Conservation (phyloP, 2,797 vertebrate genomes). For the Melanotaenia pygmaea region DNA sequence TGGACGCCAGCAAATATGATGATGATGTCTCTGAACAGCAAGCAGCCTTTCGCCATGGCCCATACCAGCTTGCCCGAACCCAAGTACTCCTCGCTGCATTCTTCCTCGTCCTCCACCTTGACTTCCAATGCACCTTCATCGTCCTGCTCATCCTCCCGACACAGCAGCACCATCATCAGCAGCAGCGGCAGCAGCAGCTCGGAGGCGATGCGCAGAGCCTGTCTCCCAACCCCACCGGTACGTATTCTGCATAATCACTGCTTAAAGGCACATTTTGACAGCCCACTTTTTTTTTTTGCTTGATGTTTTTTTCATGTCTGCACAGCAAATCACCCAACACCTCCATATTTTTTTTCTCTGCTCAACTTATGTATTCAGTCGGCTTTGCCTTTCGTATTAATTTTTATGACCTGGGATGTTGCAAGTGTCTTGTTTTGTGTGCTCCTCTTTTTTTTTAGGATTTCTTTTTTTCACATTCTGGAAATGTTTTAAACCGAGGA, state of each 20-base stretch:
- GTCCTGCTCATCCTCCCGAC: slow-evolving; percentile 88
- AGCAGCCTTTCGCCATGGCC: slow-evolving; percentile 95
- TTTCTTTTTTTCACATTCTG: slow-evolving; percentile 86
- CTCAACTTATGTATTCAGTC: slow-evolving; percentile 92
- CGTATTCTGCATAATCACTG: slow-evolving; percentile 93
- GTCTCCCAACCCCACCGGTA: slow-evolving; percentile 98
- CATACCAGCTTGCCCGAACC: slow-evolving; percentile 91
- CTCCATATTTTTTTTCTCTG: slow-evolving; percentile 83
- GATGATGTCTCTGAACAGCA: slow-evolving; percentile 98
- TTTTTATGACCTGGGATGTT: slow-evolving; percentile 97
- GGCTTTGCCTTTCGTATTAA: slow-evolving; percentile 91
- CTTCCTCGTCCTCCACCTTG: slow-evolving; percentile 88
- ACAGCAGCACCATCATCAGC: slow-evolving; percentile 86
- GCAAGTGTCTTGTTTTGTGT: slow-evolving; percentile 89
- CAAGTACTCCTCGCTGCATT: slow-evolving; percentile 94
- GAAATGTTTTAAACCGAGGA: slow-evolving; percentile 91
- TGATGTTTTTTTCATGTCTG: slow-evolving; percentile 97
- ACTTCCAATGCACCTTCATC: slow-evolving; percentile 86
- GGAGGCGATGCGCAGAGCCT: slow-evolving; percentile 95
- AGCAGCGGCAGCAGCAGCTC: slow-evolving; percentile 81
- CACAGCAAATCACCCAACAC: slow-evolving; percentile 95
- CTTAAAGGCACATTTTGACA: slow-evolving; percentile 94
- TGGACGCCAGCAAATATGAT: slow-evolving; percentile 91
- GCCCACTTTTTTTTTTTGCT: slow-evolving; percentile 91
- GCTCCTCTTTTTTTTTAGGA: slow-evolving; percentile 76